These are phyloP conservation scores for Phrixothrix hirtus DNA, from an alignment of 2,888 invertebrate species.

Conservation along the genomic window DNA sequence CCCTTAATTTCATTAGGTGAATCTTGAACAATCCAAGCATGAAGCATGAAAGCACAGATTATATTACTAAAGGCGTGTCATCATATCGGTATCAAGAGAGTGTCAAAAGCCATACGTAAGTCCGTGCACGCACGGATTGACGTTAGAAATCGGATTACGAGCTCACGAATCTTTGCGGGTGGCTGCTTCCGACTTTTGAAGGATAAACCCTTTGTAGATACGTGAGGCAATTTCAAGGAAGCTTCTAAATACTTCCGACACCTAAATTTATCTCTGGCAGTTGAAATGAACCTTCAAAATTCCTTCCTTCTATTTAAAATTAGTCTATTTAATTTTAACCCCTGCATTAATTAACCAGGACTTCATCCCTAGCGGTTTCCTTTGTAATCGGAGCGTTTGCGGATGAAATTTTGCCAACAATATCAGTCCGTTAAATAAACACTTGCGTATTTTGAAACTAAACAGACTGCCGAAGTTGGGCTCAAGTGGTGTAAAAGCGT, in stretches of 20 bases:
- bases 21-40: conserved; percentile 16
- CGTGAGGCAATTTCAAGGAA: conserved; percentile 9
- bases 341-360: conserved; percentile 14
- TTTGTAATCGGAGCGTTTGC: conserved; percentile 22
- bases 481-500: conserved; percentile 33
- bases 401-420: conserved; percentile 20
- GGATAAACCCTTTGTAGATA: conserved; percentile 22
- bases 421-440: conserved; percentile 18
- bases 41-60: conserved; percentile 24
- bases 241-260: conserved; percentile 5
- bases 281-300: conserved; percentile 13
- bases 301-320: conserved; percentile 10
- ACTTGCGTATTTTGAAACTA: conserved; percentile 31
- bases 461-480: conserved; percentile 29
- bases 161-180: conserved; percentile 21
- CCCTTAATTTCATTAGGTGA: conserved; percentile 10
- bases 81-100: conserved; percentile 25
- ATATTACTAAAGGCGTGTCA: conserved; percentile 26
- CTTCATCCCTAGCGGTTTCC: conserved; percentile 13
- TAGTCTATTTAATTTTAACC: conserved; percentile 8
- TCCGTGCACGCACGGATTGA: conserved; percentile 34
- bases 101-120: conserved; percentile 40
- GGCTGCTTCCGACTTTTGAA: conserved; percentile 16
- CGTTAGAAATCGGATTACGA: conserved; percentile 28
- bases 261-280: conserved; percentile 8